These are phyloP conservation scores for Gryllus longicercus DNA, from an alignment of 2,888 invertebrate genomes.

Conservation along the genomic window DNA sequence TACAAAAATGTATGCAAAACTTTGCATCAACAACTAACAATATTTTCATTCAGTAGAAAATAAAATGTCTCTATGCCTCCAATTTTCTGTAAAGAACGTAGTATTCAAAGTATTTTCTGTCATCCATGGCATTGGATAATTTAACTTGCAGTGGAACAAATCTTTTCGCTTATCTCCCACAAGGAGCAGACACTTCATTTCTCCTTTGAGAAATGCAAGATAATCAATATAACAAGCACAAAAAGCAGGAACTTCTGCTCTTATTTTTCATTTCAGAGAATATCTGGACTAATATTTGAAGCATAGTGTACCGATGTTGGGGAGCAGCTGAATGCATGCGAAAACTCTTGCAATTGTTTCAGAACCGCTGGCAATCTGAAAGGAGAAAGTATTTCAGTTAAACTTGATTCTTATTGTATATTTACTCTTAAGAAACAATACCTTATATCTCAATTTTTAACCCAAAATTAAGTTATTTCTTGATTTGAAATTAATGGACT, in stretches of 20 bases:
- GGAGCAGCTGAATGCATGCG: not conserved
- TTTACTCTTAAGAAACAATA: no score
- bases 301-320: slow-evolving; percentile 17
- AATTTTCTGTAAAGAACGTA: not conserved
- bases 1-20: slow-evolving; percentile 7
- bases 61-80: not conserved
- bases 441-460: no score
- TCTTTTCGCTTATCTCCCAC: not conserved
- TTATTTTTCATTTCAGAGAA: not conserved
- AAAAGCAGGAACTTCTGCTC: no score
- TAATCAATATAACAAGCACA: not conserved
- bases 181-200: not conserved
- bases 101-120: not conserved
- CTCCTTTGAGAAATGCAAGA: not conserved
- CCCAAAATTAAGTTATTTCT: no score
- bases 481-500: no score
- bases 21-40: not conserved
- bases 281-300: not conserved
- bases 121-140: not conserved
- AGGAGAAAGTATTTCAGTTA: not conserved
- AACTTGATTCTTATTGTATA: no score
- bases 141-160: not conserved
- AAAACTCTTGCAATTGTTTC: slow-evolving; percentile 20
- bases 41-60: not conserved
- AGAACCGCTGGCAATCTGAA: not conserved